Base-by-base conservation (phyloP, 1,140 invertebrate genomes). In the Micrasema minimum region DNA sequence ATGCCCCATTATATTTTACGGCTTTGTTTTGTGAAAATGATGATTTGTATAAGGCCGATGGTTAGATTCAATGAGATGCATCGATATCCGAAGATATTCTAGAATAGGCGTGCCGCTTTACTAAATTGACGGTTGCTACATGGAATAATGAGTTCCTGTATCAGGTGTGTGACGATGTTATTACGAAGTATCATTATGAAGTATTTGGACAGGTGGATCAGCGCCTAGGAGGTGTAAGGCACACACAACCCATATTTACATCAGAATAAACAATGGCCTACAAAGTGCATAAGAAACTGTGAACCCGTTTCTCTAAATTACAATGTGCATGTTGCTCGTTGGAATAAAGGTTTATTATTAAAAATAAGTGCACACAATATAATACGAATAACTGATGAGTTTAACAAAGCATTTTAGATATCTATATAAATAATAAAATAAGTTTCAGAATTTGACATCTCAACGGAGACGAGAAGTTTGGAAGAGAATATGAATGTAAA, bases 81-180 rank as follows among this genome's bases (percentile, higher is more conserved):
- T 38, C 35, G 26, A 38, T 59, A 38, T 18, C n/a, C 26, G 11
- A 59, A 37, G n/a, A 59, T 7, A 18, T 41, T 12, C 26, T 12
- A 11, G 50, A 38, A 41, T 38, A 38, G 55, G 55, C 55, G 55
- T 59, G 26, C 12, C 35, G 12, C 26, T 38, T 31, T 59, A 20
- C 23, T n/a, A 59, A 59, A 59, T 59, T 59, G 55, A 41, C 31
- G 55, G 55, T 59, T 59, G 55, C 31, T 38, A 59, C 55, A 59
- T 53, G 55, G 55, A 59, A 59, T 59, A 59, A 59, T 59, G 23
- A 38, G 16, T 37, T 14, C 9, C 31, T 59, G 11, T 23, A 11
- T 22, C 55, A 59, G 55, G 55, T 59, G 18, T 59, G 14, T 48
- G 18, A 18, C 50, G 22, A 31, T n/a, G 50, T 18, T 53, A 53